These are phyloP conservation scores for Limnephilus marmoratus DNA, from an alignment of 2,888 invertebrate genomes.

Conservation along the genomic window DNA sequence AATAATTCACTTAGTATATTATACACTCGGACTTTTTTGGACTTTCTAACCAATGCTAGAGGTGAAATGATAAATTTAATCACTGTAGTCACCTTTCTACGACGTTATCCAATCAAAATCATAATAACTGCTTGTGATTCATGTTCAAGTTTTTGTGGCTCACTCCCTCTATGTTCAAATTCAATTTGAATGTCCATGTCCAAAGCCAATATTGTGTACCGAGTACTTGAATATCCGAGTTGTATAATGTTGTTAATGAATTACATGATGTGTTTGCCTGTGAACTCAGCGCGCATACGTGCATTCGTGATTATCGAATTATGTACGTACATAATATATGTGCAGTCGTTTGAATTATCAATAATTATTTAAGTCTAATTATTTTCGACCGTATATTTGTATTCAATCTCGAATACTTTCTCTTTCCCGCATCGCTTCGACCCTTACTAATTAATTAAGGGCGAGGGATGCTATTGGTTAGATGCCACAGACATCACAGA, in stretches of 20 bases:
- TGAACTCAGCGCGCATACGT: background rate
- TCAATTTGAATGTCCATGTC: background rate
- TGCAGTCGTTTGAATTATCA: background rate
- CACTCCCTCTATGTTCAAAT: background rate
- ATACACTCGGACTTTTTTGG: background rate
- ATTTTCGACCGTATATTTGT: too few relatives aligned
- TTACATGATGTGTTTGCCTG: background rate
- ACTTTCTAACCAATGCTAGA: background rate
- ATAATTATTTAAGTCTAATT: too few relatives aligned
- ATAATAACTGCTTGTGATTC: background rate
- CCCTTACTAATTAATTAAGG: too few relatives aligned
- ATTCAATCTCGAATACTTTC: too few relatives aligned
- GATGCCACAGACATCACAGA: too few relatives aligned
- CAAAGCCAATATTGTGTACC: background rate
- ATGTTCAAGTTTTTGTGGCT: background rate
- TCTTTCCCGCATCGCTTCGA: too few relatives aligned
- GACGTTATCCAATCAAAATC: background rate
- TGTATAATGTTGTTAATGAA: background rate
- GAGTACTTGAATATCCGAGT: background rate
- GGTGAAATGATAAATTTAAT: background rate
- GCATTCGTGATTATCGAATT: background rate
- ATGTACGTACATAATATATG: background rate
- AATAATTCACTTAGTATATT: background rate
- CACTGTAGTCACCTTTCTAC: background rate
- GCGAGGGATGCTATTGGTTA: too few relatives aligned